A percentile compares a stretch with the other conserved stretches of the same genome.
These are phyloP conservation scores for Notiomystis cincta DNA, from an alignment of 2,113 vertebrate genomes.

Conservation along the genomic window DNA sequence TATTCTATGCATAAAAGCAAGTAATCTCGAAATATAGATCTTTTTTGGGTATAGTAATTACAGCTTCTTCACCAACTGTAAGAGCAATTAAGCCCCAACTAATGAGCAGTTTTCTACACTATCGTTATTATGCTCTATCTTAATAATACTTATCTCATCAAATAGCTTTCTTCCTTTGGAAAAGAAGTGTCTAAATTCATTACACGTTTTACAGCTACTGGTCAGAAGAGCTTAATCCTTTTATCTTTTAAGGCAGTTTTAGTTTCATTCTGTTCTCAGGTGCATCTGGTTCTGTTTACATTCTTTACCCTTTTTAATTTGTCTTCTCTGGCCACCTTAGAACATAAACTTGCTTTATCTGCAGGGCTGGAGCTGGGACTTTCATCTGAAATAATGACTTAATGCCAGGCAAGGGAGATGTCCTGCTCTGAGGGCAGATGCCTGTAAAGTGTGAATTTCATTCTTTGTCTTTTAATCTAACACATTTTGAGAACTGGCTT, in stretches of 20 bases:
- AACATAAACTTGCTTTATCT: not conserved
- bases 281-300: not conserved
- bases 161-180: slow-evolving; percentile 5
- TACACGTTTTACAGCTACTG: not conserved
- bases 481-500: not conserved
- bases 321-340: not conserved
- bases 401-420: not conserved
- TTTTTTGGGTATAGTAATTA: slow-evolving; percentile 54
- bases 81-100: slow-evolving; percentile 55
- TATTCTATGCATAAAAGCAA: not conserved
- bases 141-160: slow-evolving; percentile 31
- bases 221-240: not conserved
- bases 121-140: slow-evolving; percentile 32
- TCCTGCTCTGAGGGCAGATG: not conserved
- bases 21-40: not conserved
- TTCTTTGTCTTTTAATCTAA: not conserved
- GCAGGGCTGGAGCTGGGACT: not conserved
- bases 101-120: slow-evolving; percentile 47
- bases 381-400: not conserved
- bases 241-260: slow-evolving; percentile 9
- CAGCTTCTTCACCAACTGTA: slow-evolving; percentile 19
- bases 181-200: not conserved
- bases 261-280: not conserved
- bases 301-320: not conserved
- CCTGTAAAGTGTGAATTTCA: not conserved